phyloP scores from a whole-genome alignment of 2,113 vertebrate genomes.

The Athene noctua region DNA sequence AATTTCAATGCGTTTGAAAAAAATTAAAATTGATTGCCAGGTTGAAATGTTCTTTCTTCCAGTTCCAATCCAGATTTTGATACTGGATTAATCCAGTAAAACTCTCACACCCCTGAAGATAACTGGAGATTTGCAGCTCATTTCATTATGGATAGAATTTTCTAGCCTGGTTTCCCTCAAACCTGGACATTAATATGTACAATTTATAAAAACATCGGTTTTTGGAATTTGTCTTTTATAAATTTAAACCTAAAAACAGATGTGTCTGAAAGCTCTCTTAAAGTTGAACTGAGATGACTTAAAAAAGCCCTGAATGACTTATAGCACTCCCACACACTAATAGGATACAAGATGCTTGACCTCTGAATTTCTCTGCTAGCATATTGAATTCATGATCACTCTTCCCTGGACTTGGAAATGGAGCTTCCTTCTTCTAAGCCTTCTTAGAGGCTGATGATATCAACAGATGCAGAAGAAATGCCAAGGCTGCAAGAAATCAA shows the following conservation, averaged over 20 bases:
- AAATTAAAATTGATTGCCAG: background rate
- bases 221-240: background rate
- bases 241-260: background rate
- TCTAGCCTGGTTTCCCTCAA: background rate
- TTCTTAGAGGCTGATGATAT: background rate
- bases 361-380: conserved; percentile 9
- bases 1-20: background rate
- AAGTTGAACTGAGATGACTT: background rate
- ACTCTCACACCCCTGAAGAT: background rate
- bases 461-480: background rate
- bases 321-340: background rate
- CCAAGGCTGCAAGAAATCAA: background rate
- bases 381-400: background rate
- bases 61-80: background rate
- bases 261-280: background rate
- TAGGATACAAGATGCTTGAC: conserved; percentile 2
- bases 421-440: background rate
- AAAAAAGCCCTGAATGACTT: background rate
- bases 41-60: background rate
- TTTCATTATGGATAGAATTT: background rate
- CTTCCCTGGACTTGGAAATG: background rate
- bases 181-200: background rate
- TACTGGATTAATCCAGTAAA: background rate
- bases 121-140: background rate
- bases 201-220: background rate